Evolutionary conservation across 2,113 vertebrate genomes (phyloP), one percentile per base, ranked within the genome.

Genomic region (Labeo catla): DNA sequence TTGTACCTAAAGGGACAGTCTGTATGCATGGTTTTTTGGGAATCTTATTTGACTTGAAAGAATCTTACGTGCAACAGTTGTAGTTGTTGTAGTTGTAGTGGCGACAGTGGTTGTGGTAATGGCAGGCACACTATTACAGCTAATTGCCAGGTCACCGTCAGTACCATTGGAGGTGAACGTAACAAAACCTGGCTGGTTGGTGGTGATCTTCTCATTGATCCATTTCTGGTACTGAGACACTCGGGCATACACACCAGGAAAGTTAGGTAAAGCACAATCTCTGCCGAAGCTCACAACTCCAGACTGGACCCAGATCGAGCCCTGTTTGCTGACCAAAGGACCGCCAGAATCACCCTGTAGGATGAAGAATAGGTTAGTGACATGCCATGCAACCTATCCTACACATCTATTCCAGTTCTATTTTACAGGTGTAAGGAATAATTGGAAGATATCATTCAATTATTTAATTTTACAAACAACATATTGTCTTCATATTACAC

Each of bases 301-400:
- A 21, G 66, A 45, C 70, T 88, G 87, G 68, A 89, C 21, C 89
- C 87, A 87, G 39, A n/a, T 2, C 4, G 39, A 16, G 43, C 23
- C 36, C 52, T 84, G 74, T 76, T 87, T 90, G 65, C 70, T 65
- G 23, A 89, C 87, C 36, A 89, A 28, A 10, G 89, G 96, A 84
- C 96, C 95, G 13, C 96, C 95, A 43, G 95, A 96, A 39, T 97
- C 95, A 50, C 96, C 96, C 96, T 97, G 84, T 86, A 88, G 70
- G 85, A 19, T 91, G 54, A 73, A 73, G 93, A 84, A 84, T 15
- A 28, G 47, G 50, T 72, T 65, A 6, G 16, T 28, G 8, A 77
- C 15, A 45, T 6, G 36, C 36, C 16, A n/a, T 21, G 39, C 19
- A 43, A 43, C 36, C 1, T 43, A 15, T 39, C 8, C 15, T 10